These are phyloP conservation scores for Aquatica leii DNA, from an alignment of 2,888 invertebrate genomes.

Conservation along the genomic window DNA sequence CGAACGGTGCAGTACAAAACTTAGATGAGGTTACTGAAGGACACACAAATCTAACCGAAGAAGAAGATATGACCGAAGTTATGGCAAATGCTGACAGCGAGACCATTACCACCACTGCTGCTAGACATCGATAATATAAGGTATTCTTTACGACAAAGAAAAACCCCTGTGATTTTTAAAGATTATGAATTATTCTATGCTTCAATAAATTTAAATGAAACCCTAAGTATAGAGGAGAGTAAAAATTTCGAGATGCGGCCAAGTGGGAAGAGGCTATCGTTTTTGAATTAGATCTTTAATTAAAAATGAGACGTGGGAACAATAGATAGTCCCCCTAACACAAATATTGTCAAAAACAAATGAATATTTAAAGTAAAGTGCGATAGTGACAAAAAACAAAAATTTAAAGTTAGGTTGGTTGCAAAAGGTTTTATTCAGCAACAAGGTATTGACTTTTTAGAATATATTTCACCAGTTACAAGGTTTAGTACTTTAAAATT, in stretches of 20 bases:
- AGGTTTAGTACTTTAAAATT: not conserved
- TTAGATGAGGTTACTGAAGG: not conserved
- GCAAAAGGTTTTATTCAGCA: too few species aligned
- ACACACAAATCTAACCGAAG: too few species aligned
- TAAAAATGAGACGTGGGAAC: too few species aligned
- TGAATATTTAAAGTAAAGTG: not conserved
- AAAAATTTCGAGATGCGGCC: too few species aligned
- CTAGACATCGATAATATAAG: too few species aligned
- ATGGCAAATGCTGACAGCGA: not conserved
- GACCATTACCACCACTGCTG: not conserved
- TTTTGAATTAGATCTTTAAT: not conserved
- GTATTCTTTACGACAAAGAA: too few species aligned
- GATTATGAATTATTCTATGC: not conserved
- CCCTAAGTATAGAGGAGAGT: too few species aligned
- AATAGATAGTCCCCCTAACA: not conserved
- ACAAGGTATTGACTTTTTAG: too few species aligned
- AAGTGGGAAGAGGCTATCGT: not conserved
- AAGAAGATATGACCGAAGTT: not conserved
- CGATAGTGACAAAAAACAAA: not conserved
- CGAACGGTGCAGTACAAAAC: not conserved
- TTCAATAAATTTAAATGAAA: too few species aligned
- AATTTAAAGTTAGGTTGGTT: not conserved
- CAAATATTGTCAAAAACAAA: not conserved
- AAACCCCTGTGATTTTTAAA: not conserved
- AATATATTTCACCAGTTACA: not conserved